Base-by-base conservation (phyloP, 2,797 vertebrate genomes). In the Eutrigla gurnardus region DNA sequence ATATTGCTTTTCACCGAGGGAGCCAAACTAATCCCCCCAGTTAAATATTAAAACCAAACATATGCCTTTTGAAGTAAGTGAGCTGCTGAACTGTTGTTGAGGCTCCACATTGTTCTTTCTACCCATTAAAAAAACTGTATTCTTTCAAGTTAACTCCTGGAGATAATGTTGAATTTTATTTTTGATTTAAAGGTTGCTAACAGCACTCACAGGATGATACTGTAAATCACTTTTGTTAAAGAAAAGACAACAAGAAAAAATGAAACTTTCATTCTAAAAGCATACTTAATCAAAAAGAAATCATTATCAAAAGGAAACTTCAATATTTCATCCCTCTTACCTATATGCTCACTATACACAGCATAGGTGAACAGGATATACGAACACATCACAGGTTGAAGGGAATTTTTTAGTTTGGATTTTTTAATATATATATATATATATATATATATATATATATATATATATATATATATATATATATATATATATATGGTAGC, bases 241-340 rank as follows among this genome's bases (percentile, higher is more conserved):
- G 25, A 69, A 71, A 17, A 49, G 39, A 33, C 12, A 12, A 33
- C 36, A 25, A 43, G 6, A 75, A 43, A 69, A 60, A 39, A 54
- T 46, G 39, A 80, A 78, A 75, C 66, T 82, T 74, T 69, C 1
- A 58, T 73, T 78, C 65, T 87, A 81, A 87, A 87, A 84, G 81
- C 86, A 91, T 86, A 60, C 12, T 13, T 76, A 53, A 91, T 86
- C 87, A 86, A 89, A 90, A 81, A 62, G 59, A 78, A 76, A 67
- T 50, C 50, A 39, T 80, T 73, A 87, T 92, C 82, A 89, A 90
- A 88, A 75, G 66, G 59, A 73, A 78, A 47, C 73, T 32, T 89
- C 49, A 82, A 83, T 86, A 82, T 88, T 88, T 86, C 1, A 87
- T 87, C 63, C 18, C 15, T 74, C 61, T 76, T 70, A 77, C 77